Conservation (phyloP, 1,140 invertebrate genomes). For the Ptiloglossa arizonensis region DNA sequence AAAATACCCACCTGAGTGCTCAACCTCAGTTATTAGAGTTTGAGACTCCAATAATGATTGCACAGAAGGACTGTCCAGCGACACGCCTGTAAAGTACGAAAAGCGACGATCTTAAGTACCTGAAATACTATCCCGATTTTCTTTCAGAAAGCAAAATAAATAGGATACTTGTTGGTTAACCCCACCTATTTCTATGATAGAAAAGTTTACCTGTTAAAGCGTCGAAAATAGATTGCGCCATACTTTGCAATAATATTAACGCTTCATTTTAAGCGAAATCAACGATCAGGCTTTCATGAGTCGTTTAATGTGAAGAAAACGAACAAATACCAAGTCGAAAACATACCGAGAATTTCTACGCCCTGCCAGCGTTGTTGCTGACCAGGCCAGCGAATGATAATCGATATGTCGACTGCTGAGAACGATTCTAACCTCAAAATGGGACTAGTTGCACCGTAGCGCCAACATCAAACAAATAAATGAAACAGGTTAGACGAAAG, state of each 20-base stretch:
- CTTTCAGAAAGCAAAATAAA: constrained; percentile 26
- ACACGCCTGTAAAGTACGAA: constrained; percentile 70
- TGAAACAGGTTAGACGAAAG: neutral
- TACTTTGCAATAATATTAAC: constrained; percentile 57
- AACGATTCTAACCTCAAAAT: constrained; percentile 54
- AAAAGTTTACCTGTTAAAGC: constrained; percentile 74
- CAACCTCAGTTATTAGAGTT: constrained; percentile 76
- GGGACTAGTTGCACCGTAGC: neutral
- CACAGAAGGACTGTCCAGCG: constrained; percentile 77
- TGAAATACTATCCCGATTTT: constrained; percentile 6
- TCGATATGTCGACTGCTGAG: constrained; percentile 60
- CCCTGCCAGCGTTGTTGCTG: constrained; percentile 58
- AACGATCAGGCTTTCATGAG: constrained; percentile 38
- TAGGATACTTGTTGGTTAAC: constrained; percentile 55
- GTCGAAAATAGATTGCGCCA: constrained; percentile 79
- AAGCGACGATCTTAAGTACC: neutral
- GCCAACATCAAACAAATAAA: neutral
- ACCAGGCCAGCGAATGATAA: constrained; percentile 54
- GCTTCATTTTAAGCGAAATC: constrained; percentile 56
- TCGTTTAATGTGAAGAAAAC: constrained; percentile 52
- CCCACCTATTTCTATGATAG: constrained; percentile 46
- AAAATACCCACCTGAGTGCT: constrained; percentile 73
- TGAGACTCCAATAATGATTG: constrained; percentile 79
- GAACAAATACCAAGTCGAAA: constrained; percentile 52
- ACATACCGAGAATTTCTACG: constrained; percentile 62